phyloP scores from a whole-genome alignment of 2,113 vertebrate genomes.

The Nematolebias whitei region DNA sequence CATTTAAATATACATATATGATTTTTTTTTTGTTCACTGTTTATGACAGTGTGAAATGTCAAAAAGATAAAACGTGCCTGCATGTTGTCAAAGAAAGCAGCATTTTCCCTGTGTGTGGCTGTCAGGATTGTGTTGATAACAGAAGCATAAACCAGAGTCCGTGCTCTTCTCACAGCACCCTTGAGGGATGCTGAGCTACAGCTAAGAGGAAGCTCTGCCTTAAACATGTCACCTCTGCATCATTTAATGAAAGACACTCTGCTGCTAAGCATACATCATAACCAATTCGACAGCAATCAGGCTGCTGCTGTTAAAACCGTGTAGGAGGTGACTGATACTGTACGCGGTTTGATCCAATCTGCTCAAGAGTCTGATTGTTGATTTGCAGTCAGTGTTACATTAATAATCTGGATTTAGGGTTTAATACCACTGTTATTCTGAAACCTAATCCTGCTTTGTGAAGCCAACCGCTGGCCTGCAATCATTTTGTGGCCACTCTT shows the following conservation, averaged over 20 bases:
- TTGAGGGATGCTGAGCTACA: conserved; percentile 21
- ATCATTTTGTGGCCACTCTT: too few relatives aligned
- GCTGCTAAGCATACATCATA: conserved; percentile 24
- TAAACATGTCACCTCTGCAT: conserved; percentile 39
- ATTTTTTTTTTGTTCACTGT: background rate
- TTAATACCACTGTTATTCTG: conserved; percentile 52
- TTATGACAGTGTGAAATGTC: background rate
- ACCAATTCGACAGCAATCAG: conserved; percentile 39
- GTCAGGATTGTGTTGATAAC: conserved; percentile 13
- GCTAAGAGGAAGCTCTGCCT: conserved; percentile 17
- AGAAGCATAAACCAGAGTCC: background rate
- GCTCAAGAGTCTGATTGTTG: conserved; percentile 5
- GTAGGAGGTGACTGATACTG: conserved; percentile 60
- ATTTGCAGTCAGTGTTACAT: conserved; percentile 29
- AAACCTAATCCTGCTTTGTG: conserved; percentile 64
- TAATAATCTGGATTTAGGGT: conserved; percentile 75
- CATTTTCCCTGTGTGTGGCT: background rate
- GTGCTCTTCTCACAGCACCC: background rate
- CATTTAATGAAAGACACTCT: conserved; percentile 34
- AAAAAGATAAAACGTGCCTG: background rate
- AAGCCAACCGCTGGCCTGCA: too few relatives aligned
- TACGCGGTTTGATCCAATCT: conserved; percentile 57
- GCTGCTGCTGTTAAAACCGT: conserved; percentile 32
- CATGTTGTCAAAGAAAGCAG: background rate
- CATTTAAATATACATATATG: too few relatives aligned